These are phyloP conservation scores for Actinia equina DNA, from an alignment of 64 coral and sea anemone species.

Conservation along the genomic window DNA sequence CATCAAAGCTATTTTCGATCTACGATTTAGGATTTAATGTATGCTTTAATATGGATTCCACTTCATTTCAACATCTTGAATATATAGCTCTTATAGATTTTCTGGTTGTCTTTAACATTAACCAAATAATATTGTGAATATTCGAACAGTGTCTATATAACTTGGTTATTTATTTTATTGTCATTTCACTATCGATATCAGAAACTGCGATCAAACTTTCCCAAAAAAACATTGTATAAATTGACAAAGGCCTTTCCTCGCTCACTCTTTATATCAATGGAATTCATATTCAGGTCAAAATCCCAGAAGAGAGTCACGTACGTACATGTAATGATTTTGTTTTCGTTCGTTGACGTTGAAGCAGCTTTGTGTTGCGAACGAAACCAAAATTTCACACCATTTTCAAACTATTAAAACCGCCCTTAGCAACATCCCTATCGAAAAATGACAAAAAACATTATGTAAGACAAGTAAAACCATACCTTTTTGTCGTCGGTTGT, in stretches of 20 bases:
- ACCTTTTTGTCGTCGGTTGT: background rate
- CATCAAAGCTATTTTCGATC: background rate
- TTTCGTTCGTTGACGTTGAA: slow-evolving; percentile 17
- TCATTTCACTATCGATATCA: no score
- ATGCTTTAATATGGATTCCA: background rate
- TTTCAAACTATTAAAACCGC: background rate
- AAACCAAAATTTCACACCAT: background rate
- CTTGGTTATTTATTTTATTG: background rate
- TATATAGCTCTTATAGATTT: background rate
- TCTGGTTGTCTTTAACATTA: background rate
- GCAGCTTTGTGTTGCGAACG: background rate
- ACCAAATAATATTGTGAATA: background rate
- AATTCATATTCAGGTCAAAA: background rate
- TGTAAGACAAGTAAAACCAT: background rate
- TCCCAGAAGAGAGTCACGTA: background rate
- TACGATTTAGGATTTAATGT: background rate
- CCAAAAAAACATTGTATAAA: background rate
- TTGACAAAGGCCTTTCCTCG: background rate
- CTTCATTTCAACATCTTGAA: background rate
- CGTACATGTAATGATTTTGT: background rate
- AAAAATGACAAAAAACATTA: background rate
- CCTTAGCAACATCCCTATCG: background rate
- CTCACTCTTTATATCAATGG: background rate
- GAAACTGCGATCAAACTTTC: background rate
- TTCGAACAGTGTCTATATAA: background rate